A percentile compares a stretch with the other conserved stretches of the same genome.
Evolutionary conservation across 2,797 vertebrate genomes (phyloP).

Genomic region (Eremophila alpestris): DNA sequence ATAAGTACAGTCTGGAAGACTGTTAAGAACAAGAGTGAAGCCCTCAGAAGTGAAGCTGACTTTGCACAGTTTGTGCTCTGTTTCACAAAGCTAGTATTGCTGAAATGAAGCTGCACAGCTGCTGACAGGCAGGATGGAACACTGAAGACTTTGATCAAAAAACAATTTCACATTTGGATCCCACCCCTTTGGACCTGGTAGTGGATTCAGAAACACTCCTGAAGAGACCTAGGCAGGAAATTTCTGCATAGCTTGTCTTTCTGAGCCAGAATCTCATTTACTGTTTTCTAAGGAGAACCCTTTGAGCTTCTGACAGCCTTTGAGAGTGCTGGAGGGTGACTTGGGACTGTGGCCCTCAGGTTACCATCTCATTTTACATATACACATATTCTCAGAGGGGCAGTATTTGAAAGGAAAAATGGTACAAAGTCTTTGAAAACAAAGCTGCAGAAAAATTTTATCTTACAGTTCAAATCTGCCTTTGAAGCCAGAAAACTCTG

Average conservation of each 20-base stretch:
- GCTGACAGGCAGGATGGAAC: background rate
- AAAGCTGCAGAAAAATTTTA: background rate
- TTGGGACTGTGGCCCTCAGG: background rate
- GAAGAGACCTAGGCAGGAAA: background rate
- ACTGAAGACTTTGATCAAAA: background rate
- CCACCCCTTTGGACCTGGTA: background rate
- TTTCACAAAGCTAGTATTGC: background rate
- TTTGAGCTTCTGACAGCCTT: conserved; percentile 1
- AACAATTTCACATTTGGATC: background rate
- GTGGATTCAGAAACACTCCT: background rate
- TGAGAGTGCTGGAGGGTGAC: background rate
- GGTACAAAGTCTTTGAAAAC: background rate
- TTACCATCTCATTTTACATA: background rate
- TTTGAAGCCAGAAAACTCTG: background rate
- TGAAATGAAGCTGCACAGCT: background rate
- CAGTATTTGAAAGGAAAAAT: conserved; percentile 3
- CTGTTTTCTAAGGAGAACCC: background rate
- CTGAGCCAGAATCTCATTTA: background rate
- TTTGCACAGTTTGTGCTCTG: background rate
- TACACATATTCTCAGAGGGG: background rate
- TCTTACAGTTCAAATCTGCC: background rate
- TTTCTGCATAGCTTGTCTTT: conserved; percentile 1
- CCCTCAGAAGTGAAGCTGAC: background rate
- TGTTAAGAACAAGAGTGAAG: background rate
- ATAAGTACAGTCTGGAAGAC: background rate